Evolutionary conservation across 2,888 invertebrate genomes (phyloP).

Genomic region (Drosophila emarginata): DNA sequence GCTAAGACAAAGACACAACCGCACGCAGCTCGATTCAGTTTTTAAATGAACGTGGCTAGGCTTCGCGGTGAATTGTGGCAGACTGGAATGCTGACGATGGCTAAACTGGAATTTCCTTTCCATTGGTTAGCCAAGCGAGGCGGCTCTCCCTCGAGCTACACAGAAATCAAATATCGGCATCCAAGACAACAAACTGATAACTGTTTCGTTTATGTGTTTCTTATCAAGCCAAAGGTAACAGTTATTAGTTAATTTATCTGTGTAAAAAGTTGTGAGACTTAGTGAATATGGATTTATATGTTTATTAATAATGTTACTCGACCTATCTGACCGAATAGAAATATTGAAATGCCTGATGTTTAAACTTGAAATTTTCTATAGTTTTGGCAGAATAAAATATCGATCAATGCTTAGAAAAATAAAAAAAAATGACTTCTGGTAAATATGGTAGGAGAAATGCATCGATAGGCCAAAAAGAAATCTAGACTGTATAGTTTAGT

Average conservation of each 20-base stretch:
- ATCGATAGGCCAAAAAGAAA: no score
- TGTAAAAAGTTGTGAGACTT: background rate
- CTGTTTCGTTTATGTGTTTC: slow-evolving; percentile 15
- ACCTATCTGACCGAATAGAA: no score
- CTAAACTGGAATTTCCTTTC: slow-evolving; percentile 38
- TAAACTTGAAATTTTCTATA: no score
- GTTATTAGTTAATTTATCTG: background rate
- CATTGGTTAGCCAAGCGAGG: slow-evolving; percentile 32
- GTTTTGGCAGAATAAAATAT: no score
- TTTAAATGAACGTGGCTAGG: slow-evolving; percentile 60
- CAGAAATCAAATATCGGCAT: slow-evolving; percentile 4
- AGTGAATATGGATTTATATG: no score
- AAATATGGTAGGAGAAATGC: no score
- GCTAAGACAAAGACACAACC: slow-evolving; percentile 47
- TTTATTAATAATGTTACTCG: no score
- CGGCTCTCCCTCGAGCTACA: background rate
- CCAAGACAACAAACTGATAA: slow-evolving; percentile 38
- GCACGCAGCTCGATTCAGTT: slow-evolving; percentile 37
- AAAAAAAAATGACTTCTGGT: no score
- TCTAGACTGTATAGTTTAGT: no score
- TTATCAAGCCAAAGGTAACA: background rate
- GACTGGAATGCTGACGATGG: slow-evolving; percentile 37
- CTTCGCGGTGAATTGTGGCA: slow-evolving; percentile 35
- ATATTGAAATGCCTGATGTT: no score
- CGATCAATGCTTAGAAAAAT: no score